These are phyloP conservation scores for Valencia hispanica DNA, from an alignment of 2,797 vertebrate genomes.

Conservation along the genomic window DNA sequence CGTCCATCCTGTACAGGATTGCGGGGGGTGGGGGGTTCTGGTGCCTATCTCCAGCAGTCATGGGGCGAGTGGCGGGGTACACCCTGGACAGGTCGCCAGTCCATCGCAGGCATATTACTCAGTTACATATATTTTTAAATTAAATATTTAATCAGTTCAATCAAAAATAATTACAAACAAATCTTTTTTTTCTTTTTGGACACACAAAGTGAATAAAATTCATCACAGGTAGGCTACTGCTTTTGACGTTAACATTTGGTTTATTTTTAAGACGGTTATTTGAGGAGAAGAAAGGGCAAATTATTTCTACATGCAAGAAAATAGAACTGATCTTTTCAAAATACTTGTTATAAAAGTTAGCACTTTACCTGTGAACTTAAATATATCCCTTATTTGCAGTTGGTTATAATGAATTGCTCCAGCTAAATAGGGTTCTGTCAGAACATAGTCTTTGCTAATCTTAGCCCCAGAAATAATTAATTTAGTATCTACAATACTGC, in stretches of 20 bases:
- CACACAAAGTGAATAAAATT: background rate
- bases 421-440: background rate
- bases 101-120: no score
- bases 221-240: background rate
- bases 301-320: background rate
- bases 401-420: no score
- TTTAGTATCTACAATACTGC: background rate
- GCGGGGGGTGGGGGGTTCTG: no score
- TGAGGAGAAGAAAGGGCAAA: background rate
- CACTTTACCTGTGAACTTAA: background rate
- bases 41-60: no score
- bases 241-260: background rate
- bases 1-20: no score
- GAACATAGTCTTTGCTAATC: background rate
- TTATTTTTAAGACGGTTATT: background rate
- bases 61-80: no score
- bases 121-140: background rate
- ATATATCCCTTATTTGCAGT: background rate
- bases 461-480: slow-evolving; percentile 16
- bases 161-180: background rate
- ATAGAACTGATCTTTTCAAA: background rate
- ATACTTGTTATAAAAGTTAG: background rate
- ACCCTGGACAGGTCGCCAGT: no score
- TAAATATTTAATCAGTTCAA: background rate
- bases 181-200: no score